Evolutionary conservation across 2,888 invertebrate species (phyloP).

Genomic region (Dolichopus griseipennis): DNA sequence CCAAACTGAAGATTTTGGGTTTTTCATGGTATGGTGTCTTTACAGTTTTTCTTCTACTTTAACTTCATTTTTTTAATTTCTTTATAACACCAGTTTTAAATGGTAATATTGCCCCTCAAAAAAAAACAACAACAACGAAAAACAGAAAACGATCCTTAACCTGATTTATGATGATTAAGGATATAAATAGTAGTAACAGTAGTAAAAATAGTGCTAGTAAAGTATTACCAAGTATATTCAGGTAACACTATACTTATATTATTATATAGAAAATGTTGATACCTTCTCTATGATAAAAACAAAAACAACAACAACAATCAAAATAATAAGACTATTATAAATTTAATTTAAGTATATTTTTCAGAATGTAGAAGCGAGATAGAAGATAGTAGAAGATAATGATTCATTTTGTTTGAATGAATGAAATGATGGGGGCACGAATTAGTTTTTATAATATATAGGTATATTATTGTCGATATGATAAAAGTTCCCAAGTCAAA

Average conservation of each 20-base stretch:
- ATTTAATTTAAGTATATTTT: neutral
- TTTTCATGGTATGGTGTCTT: neutral
- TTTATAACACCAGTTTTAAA: no score
- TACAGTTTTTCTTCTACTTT: neutral
- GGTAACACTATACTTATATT: neutral
- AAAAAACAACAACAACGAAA: neutral
- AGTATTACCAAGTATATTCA: no score
- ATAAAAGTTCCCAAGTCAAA: no score
- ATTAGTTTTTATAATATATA: no score
- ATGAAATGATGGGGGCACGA: no score
- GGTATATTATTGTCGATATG: no score
- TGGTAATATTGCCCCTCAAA: neutral
- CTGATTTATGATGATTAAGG: constrained; percentile 4
- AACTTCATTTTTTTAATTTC: neutral
- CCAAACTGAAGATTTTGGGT: no score
- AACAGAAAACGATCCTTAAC: neutral
- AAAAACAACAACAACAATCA: neutral
- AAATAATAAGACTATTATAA: neutral
- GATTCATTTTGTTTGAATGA: no score
- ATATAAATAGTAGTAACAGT: neutral
- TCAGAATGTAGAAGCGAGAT: neutral
- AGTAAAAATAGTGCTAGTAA: no score
- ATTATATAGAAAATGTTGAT: neutral
- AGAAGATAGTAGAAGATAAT: no score
- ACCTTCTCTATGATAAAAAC: no score